phyloP scores from a whole-genome alignment of 2,888 invertebrate species.

The Cryptus armator region DNA sequence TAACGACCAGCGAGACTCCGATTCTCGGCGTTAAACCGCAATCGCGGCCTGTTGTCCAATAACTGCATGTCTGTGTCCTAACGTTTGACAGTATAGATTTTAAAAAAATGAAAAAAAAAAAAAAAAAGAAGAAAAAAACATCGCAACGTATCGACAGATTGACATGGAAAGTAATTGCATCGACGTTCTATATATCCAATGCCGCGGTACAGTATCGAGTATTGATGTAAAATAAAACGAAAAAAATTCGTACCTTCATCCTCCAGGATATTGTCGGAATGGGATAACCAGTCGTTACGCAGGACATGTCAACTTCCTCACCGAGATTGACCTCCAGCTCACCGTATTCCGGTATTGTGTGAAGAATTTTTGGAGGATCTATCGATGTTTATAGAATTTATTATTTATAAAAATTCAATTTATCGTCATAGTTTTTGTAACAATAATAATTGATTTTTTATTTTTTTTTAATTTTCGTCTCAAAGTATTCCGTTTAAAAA shows the following conservation, averaged over 20 bases:
- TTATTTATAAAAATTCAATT: background rate
- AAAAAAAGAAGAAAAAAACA: conserved; percentile 15
- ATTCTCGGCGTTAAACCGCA: conserved; percentile 89
- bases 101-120: conserved; percentile 19
- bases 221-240: background rate
- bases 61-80: conserved; percentile 89
- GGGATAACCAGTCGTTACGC: conserved; percentile 90
- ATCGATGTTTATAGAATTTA: conserved; percentile 52
- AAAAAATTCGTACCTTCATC: conserved; percentile 84
- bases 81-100: conserved; percentile 25
- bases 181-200: background rate
- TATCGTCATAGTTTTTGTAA: too few species aligned
- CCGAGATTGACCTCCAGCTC: conserved; percentile 91
- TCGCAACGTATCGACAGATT: background rate
- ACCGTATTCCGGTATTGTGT: conserved; percentile 89
- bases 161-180: conserved; percentile 6
- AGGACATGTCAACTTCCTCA: conserved; percentile 91
- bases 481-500: too few species aligned
- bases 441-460: too few species aligned
- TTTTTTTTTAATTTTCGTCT: too few species aligned
- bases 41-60: conserved; percentile 87
- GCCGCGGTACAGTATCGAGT: background rate
- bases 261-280: conserved; percentile 91
- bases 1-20: conserved; percentile 90
- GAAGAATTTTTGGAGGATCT: conserved; percentile 90